These are phyloP conservation scores for Sebastes diaconus DNA, from an alignment of 2,797 vertebrate genomes.

Conservation along the genomic window DNA sequence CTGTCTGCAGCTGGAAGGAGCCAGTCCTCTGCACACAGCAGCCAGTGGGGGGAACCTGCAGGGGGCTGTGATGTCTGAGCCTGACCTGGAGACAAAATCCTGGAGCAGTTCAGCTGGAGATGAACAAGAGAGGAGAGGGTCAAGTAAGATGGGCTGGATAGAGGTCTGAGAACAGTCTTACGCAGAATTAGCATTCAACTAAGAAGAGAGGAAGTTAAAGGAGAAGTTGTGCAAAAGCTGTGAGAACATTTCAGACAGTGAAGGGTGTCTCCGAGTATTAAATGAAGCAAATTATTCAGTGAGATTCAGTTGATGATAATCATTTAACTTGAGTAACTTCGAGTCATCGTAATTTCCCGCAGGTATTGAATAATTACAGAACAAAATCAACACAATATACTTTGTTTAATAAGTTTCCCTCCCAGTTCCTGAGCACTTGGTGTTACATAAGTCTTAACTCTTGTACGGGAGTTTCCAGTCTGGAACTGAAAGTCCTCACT, in stretches of 20 bases:
- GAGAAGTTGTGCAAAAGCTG: slow-evolving; percentile 17
- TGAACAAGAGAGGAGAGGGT: slow-evolving; percentile 16
- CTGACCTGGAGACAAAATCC: slow-evolving; percentile 66
- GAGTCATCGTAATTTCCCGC: not conserved
- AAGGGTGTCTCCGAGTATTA: not conserved
- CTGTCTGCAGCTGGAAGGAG: slow-evolving; percentile 61
- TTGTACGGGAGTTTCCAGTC: slow-evolving; percentile 60
- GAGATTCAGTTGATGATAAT: not conserved
- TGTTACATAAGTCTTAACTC: slow-evolving; percentile 38
- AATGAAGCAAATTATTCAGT: not conserved
- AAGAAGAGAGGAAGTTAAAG: slow-evolving; percentile 17
- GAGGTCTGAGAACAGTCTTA: slow-evolving; percentile 1
- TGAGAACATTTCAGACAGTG: slow-evolving; percentile 6
- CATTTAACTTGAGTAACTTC: not conserved
- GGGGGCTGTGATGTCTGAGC: slow-evolving; percentile 39
- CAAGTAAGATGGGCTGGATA: slow-evolving; percentile 9
- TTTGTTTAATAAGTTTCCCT: slow-evolving; percentile 4
- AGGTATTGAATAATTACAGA: not conserved
- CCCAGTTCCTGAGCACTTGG: slow-evolving; percentile 2
- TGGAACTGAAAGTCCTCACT: slow-evolving; percentile 55
- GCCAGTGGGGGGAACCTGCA: slow-evolving; percentile 58
- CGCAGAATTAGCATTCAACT: slow-evolving; percentile 1
- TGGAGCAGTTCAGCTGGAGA: slow-evolving; percentile 76
- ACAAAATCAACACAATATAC: slow-evolving; percentile 5
- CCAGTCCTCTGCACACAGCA: slow-evolving; percentile 81